A percentile compares a stretch with the other conserved stretches of the same genome.
These are phyloP conservation scores for Chanos chanos DNA, from an alignment of 2,797 vertebrate genomes.

Conservation along the genomic window DNA sequence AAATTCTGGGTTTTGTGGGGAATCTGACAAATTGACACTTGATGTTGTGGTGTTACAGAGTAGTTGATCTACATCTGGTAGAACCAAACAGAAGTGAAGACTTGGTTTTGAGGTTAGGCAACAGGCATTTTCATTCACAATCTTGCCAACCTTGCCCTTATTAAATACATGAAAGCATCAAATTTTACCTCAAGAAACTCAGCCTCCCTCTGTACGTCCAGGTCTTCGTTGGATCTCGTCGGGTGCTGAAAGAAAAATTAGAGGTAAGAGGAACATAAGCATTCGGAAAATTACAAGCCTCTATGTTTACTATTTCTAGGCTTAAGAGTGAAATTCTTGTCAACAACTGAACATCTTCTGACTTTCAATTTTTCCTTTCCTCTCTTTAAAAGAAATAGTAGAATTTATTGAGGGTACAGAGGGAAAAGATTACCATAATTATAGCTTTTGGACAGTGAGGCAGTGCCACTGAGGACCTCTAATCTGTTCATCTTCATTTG, in stretches of 20 bases:
- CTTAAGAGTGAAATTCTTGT: slow-evolving; percentile 54
- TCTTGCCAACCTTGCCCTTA: neutral
- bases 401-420: slow-evolving; percentile 58
- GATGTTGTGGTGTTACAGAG: neutral
- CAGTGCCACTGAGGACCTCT: slow-evolving; percentile 49
- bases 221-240: slow-evolving; percentile 47
- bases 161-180: neutral
- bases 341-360: slow-evolving; percentile 41
- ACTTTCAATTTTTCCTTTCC: slow-evolving; percentile 37
- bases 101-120: neutral
- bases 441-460: slow-evolving; percentile 46
- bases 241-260: slow-evolving; percentile 56
- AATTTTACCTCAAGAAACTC: slow-evolving; percentile 47
- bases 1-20: neutral
- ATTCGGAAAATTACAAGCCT: slow-evolving; percentile 70
- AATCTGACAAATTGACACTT: neutral
- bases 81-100: slow-evolving; percentile 2
- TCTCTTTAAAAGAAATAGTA: slow-evolving; percentile 49
- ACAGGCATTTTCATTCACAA: slow-evolving; percentile 40
- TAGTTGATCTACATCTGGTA: neutral
- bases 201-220: slow-evolving; percentile 47
- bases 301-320: slow-evolving; percentile 69
- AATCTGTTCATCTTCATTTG: slow-evolving; percentile 67
- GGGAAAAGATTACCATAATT: slow-evolving; percentile 64
- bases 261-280: slow-evolving; percentile 68